Evolutionary conservation across 2,797 vertebrate genomes (phyloP).

Genomic region (Iguana delicatissima): DNA sequence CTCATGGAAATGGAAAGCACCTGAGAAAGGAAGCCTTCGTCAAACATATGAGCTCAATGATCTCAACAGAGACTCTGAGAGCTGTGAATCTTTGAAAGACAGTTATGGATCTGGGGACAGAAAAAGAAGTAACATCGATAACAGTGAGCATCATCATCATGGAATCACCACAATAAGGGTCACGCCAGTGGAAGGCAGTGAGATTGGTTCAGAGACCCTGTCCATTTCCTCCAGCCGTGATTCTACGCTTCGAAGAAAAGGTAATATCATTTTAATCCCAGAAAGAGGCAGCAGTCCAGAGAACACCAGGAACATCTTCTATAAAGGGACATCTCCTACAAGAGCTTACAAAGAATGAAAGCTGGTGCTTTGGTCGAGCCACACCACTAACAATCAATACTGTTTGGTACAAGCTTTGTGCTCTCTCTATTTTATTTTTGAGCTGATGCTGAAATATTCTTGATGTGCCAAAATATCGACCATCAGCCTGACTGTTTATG

Average conservation of each 20-base stretch:
- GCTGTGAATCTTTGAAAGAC: constrained; percentile 90
- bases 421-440: constrained; percentile 69
- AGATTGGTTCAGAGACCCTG: constrained; percentile 87
- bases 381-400: constrained; percentile 51
- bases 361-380: constrained; percentile 47
- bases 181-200: constrained; percentile 91
- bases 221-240: constrained; percentile 93
- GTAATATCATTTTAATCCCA: constrained; percentile 93
- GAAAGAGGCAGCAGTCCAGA: constrained; percentile 95
- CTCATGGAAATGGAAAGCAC: constrained; percentile 96
- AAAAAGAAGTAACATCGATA: constrained; percentile 88
- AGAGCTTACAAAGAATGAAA: constrained; percentile 91
- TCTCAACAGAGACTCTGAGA: constrained; percentile 93
- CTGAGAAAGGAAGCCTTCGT: constrained; percentile 88
- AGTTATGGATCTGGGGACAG: constrained; percentile 88
- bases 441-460: constrained; percentile 67
- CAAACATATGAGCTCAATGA: constrained; percentile 96
- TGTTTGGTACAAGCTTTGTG: constrained; percentile 70
- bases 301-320: constrained; percentile 96
- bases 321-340: constrained; percentile 94
- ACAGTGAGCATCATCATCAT: constrained; percentile 84
- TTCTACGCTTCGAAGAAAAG: constrained; percentile 93
- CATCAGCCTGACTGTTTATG: constrained; percentile 75
- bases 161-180: constrained; percentile 93
- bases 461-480: constrained; percentile 75